phyloP scores from a whole-genome alignment of 2,888 invertebrate species.

The Abscondita cerata region DNA sequence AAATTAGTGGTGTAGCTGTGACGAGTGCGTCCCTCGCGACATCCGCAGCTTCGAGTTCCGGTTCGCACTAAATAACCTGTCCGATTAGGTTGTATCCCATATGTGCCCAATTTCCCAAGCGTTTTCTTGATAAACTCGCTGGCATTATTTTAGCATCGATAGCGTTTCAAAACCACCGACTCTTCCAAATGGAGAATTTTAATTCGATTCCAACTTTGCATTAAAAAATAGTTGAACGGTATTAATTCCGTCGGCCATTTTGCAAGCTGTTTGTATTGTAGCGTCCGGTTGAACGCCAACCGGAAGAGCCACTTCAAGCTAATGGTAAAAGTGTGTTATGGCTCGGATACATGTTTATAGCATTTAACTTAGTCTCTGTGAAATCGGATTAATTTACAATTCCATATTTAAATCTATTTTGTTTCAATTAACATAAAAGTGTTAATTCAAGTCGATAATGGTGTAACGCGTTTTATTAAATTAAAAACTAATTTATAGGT shows the following conservation, averaged over 20 bases:
- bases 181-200: slow-evolving; percentile 7
- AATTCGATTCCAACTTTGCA: slow-evolving; percentile 17
- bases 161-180: slow-evolving; percentile 14
- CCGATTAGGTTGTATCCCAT: slow-evolving; percentile 43
- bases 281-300: slow-evolving; percentile 48
- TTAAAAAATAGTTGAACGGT: slow-evolving; percentile 24
- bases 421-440: slow-evolving; percentile 25
- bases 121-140: slow-evolving; percentile 35
- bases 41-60: slow-evolving; percentile 45
- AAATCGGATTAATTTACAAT: slow-evolving; percentile 48
- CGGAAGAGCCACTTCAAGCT: slow-evolving; percentile 53
- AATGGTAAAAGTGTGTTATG: slow-evolving; percentile 55
- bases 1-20: slow-evolving; percentile 52
- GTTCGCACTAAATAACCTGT: slow-evolving; percentile 51
- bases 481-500: slow-evolving; percentile 18
- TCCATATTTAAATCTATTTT: slow-evolving; percentile 25
- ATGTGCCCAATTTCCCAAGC: slow-evolving; percentile 37
- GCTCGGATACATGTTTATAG: slow-evolving; percentile 55
- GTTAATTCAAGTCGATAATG: slow-evolving; percentile 15
- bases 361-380: slow-evolving; percentile 52
- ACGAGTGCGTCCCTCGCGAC: slow-evolving; percentile 53
- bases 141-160: slow-evolving; percentile 34
- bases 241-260: slow-evolving; percentile 43
- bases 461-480: slow-evolving; percentile 9
- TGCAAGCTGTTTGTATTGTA: slow-evolving; percentile 48